Evolutionary conservation across 2,888 invertebrate genomes (phyloP).

Genomic region (Sinhomidia bicolor): DNA sequence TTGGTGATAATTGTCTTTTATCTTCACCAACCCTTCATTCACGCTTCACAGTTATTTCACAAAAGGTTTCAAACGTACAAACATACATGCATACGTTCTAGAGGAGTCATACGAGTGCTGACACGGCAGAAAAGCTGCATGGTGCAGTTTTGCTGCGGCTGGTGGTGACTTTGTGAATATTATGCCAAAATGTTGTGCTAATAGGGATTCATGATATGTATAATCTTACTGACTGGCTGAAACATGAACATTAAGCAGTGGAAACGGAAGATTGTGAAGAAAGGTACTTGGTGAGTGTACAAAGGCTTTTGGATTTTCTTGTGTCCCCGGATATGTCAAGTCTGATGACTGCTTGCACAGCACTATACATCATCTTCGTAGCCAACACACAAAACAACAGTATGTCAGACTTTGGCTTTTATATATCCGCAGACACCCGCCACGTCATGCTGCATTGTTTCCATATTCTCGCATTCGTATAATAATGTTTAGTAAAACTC

Average conservation of each 20-base stretch:
- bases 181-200: not conserved
- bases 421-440: not conserved
- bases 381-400: slow-evolving; percentile 17
- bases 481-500: not conserved
- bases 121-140: not conserved
- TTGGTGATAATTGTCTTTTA: not conserved
- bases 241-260: not conserved
- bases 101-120: not conserved
- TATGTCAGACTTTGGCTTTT: slow-evolving; percentile 18
- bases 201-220: not conserved
- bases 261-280: not conserved
- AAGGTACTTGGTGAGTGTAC: not conserved
- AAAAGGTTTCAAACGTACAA: not conserved
- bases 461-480: slow-evolving; percentile 10
- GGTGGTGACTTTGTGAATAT: not conserved
- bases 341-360: slow-evolving; percentile 44
- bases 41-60: not conserved
- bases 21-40: not conserved
- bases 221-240: not conserved
- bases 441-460: slow-evolving; percentile 33
- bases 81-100: no score
- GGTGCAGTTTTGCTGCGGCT: not conserved
- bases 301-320: not conserved
- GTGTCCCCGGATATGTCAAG: slow-evolving; percentile 54
- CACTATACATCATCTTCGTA: slow-evolving; percentile 28